A percentile compares a stretch with the other conserved stretches of the same genome.
Evolutionary conservation across 2,113 vertebrate genomes (phyloP).

Genomic region (Prinia subflava): DNA sequence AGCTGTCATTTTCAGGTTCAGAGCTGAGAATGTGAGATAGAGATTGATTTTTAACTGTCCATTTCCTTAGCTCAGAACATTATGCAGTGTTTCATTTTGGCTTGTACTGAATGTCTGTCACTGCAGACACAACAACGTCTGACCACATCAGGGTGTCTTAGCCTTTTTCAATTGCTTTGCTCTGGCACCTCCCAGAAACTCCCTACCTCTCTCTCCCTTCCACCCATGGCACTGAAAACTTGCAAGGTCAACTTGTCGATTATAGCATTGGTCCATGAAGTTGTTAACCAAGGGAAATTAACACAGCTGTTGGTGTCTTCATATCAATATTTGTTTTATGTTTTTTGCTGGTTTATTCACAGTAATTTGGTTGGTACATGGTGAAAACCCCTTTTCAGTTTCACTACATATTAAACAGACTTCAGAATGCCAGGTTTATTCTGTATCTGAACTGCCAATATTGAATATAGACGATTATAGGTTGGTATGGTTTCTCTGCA

Average conservation of each 20-base stretch:
- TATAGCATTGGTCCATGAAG: neutral
- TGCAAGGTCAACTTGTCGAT: neutral
- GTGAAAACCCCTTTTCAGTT: neutral
- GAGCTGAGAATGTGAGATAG: conserved; percentile 63
- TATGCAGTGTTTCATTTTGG: conserved; percentile 59
- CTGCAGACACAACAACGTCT: neutral
- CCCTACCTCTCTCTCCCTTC: fast-evolving
- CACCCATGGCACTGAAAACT: neutral
- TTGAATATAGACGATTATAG: neutral
- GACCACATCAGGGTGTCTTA: neutral
- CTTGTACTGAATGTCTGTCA: conserved; percentile 5
- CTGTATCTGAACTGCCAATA: neutral
- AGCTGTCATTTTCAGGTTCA: conserved; percentile 78
- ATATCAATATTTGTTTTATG: neutral
- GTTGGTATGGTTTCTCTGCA: neutral
- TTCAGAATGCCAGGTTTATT: neutral
- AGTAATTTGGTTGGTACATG: neutral
- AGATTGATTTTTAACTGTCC: conserved; percentile 75
- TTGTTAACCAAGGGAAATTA: neutral
- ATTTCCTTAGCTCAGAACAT: conserved; percentile 65
- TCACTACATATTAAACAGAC: neutral
- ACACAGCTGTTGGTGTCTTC: neutral
- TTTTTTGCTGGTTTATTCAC: neutral
- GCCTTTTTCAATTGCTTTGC: neutral
- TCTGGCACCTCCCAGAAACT: neutral